These are phyloP conservation scores for Cacatua alba DNA, from an alignment of 2,113 vertebrate species.

Conservation along the genomic window DNA sequence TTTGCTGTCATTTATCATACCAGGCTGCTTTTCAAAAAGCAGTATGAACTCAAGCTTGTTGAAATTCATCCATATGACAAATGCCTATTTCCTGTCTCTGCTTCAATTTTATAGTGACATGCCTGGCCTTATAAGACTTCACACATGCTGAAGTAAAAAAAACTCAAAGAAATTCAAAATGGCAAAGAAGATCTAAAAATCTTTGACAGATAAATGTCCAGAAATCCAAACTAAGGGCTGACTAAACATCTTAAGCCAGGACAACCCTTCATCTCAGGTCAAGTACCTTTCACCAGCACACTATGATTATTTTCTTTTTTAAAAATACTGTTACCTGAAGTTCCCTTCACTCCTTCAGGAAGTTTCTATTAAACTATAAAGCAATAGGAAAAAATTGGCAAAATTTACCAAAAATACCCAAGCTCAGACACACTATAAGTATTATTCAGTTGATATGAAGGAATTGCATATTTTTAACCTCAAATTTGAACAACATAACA, in stretches of 20 bases:
- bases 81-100: not conserved
- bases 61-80: conserved; percentile 33
- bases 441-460: not conserved
- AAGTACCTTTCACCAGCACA: not conserved
- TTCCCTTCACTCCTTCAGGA: not conserved
- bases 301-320: rapidly evolving
- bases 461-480: not conserved
- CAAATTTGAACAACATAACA: not conserved
- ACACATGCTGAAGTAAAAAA: conserved; percentile 16
- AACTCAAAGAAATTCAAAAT: conserved; percentile 1
- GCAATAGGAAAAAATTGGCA: not conserved
- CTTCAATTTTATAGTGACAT: not conserved
- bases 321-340: not conserved
- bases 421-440: not conserved
- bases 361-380: not conserved
- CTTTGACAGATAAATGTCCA: not conserved
- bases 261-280: not conserved
- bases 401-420: not conserved
- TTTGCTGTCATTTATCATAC: conserved; percentile 2
- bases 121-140: not conserved
- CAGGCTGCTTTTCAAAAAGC: conserved; percentile 22
- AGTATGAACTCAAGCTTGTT: conserved; percentile 16
- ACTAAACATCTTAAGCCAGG: not conserved
- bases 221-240: not conserved
- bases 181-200: not conserved